Evolutionary conservation across 2,888 invertebrate species (phyloP), one percentile per base, ranked within the genome.

Genomic region (Drosophila tanythrix): DNA sequence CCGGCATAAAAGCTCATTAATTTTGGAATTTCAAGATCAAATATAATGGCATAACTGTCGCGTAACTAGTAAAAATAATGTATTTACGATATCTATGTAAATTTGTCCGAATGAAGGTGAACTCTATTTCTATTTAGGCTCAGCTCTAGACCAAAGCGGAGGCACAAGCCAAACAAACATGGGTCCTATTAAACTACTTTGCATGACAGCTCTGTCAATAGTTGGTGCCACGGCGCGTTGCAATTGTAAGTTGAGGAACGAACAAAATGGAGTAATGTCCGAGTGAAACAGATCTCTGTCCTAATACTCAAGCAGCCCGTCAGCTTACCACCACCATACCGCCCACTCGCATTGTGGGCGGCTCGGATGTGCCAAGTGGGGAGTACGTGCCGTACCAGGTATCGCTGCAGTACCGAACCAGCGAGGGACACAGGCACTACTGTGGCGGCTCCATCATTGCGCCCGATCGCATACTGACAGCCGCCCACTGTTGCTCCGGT

Each of bases 401-500:
- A 0, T 93, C 93, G 1, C 46, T 92, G 46, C 92, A 92, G 67
- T 88, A 91, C 59, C 61, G n/a, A 0, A 81, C 76, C 11, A 64
- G 52, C 11, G 79, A 77, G 4, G 85, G 70, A 10, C 81, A 88
- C 46, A 57, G 76, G 27, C 93, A 93, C 55, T 91, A 89, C 70
- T 93, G 93, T 66, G 92, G 93, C 5, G 93, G 93, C 25, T 92
- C 92, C 0, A 93, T 93, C 29, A 87, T 93, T 43, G 74, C 89
- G 0, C 70, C 88, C 8, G 76, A 88, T 60, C 89, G 88, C 29
- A 76, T 93, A 4, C 75, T 93, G 4, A 93, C 93, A 0, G 93
- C 93, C 4, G 93, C 93, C 0, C 93, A 93, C 74, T 93, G 93
- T 50, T 91, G 93, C 33, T 70, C 76, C 13, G 91, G 85, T 0